Evolutionary conservation across 2,113 vertebrate genomes (phyloP).

Genomic region (Seriola dumerili): DNA sequence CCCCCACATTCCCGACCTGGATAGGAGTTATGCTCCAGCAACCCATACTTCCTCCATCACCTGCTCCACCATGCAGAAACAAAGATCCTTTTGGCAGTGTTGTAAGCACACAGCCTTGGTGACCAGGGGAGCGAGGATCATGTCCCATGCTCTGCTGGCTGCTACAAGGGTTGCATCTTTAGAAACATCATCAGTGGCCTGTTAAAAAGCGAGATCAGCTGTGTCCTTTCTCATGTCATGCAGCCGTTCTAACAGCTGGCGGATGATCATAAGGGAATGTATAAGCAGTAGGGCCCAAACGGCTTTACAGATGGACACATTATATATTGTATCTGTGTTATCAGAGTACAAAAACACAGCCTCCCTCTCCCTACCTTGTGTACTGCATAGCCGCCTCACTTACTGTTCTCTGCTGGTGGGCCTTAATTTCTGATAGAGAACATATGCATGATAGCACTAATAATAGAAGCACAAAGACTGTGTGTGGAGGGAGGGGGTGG

Average conservation of each 20-base stretch:
- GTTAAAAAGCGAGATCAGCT: constrained; percentile 48
- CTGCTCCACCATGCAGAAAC: constrained; percentile 30
- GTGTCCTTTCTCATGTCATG: constrained; percentile 29
- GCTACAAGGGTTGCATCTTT: constrained; percentile 43
- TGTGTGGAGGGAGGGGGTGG: constrained; percentile 25
- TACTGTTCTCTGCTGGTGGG: constrained; percentile 54
- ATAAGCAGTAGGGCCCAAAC: not conserved
- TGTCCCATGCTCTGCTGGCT: constrained; percentile 37
- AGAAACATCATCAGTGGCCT: constrained; percentile 42
- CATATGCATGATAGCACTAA: constrained; percentile 77
- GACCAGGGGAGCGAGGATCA: constrained; percentile 28
- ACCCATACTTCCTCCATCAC: constrained; percentile 8
- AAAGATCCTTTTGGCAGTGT: constrained; percentile 35
- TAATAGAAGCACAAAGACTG: constrained; percentile 74
- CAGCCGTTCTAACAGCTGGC: constrained; percentile 48
- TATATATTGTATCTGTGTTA: not conserved
- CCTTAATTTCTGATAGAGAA: constrained; percentile 66
- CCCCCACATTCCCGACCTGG: constrained; percentile 6
- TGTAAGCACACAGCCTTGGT: constrained; percentile 25
- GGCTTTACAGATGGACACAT: not conserved
- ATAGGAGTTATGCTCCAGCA: not conserved
- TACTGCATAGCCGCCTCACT: constrained; percentile 27
- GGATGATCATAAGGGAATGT: constrained; percentile 22
- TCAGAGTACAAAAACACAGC: not conserved
- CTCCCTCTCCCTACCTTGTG: constrained; percentile 10